Base-by-base conservation (phyloP, 2,888 invertebrate genomes). In the Glyphotaelius pellucidus region DNA sequence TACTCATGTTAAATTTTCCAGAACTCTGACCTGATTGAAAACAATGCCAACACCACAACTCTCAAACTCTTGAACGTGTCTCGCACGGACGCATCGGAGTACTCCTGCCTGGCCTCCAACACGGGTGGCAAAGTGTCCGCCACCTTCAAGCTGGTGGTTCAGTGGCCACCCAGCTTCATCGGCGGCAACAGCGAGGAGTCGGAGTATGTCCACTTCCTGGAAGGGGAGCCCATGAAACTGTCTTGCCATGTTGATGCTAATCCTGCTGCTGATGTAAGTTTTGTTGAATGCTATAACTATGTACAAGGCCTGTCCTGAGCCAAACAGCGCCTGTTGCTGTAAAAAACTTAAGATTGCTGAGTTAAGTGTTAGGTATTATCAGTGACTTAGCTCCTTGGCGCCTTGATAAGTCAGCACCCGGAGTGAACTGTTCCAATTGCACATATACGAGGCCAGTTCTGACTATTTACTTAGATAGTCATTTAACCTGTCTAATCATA, bases 51-150 rank as follows among this genome's bases (percentile, higher is more conserved):
- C 86, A 84, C 38, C 30, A 47, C 91, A 4, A 81, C 67, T 15
- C 94, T 96, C 1, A 89, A 90, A 5, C 92, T 96, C 0, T 2
- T 89, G 0, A 95, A 95, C 90, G 94, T 95, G 7, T 94, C 95
- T 1, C 95, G 96, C 0, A 52, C 94, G 0, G 96, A 97, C 93
- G 95, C 96, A 4, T 96, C 97, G 0, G 95, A 95, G 1, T 97
- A 97, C 94, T 96, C 96, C 0, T 98, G 97, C 94, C 95, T 96
- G 2, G 97, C 96, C 0, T 95, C 95, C 35, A 97, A 97, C 94
- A 95, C 95, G 0, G 97, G 96, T 0, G 97, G 97, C 0, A 95
- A 96, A 0, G 95, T 95, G 1, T 95, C 95, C 86, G 95, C 96
- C 1, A 95, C 95, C 0, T 96, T 97, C 89, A 94, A 94, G n/a